Percentiles rank a stretch among this genome's conserved stretches.
phyloP scores from a whole-genome alignment of 2,113 vertebrate species.

The Bujurquina vittata region DNA sequence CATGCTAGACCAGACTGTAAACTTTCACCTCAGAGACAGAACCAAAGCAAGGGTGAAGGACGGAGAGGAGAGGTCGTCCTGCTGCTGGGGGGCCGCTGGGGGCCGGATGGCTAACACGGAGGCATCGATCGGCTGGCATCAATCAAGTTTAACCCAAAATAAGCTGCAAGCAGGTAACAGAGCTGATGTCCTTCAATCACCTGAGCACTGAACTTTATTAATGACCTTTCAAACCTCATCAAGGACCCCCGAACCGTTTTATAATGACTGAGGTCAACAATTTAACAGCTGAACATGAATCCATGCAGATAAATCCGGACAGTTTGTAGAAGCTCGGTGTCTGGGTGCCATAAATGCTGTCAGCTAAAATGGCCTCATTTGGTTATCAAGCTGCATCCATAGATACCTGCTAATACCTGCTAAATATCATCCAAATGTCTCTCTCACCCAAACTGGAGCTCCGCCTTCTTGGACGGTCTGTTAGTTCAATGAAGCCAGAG shows the following conservation, averaged over 20 bases:
- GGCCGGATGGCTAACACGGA: not conserved
- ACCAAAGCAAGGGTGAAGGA: constrained; percentile 17
- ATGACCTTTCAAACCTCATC: not conserved
- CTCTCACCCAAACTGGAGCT: too few relatives aligned
- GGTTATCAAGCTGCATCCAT: too few relatives aligned
- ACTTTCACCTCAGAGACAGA: constrained; percentile 26
- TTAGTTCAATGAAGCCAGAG: too few relatives aligned
- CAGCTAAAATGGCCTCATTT: too few relatives aligned
- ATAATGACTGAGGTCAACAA: not conserved
- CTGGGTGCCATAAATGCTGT: too few relatives aligned
- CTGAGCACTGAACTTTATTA: not conserved
- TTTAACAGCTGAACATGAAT: not conserved
- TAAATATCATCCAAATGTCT: too few relatives aligned
- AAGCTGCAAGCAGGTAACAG: too few relatives aligned
- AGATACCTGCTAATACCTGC: too few relatives aligned
- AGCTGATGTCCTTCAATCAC: too few relatives aligned
- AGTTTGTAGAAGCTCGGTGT: not conserved
- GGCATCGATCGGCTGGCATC: not conserved
- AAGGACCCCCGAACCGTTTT: not conserved
- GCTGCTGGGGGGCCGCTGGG: not conserved
- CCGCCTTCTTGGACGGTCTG: too few relatives aligned
- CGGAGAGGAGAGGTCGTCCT: not conserved
- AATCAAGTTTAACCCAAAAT: too few relatives aligned
- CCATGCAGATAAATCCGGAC: not conserved
- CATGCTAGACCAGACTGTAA: constrained; percentile 53